phyloP scores from a whole-genome alignment of 2,888 invertebrate species.

The Neoitamus cyanurus region DNA sequence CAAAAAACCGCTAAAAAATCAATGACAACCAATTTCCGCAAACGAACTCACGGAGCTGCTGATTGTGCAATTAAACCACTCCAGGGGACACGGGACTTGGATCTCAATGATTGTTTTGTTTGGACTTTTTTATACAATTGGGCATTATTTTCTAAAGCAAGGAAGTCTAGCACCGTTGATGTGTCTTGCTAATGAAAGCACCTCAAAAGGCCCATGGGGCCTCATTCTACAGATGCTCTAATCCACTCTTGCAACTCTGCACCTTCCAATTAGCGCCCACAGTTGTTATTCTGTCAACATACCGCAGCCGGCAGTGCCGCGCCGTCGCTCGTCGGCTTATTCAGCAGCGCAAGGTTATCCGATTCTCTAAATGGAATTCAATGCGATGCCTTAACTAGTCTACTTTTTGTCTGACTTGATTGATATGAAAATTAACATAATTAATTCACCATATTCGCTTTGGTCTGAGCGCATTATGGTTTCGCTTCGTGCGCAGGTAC shows the following conservation, averaged over 20 bases:
- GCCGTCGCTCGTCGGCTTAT: not conserved
- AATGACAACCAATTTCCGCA: not conserved
- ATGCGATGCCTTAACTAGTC: not conserved
- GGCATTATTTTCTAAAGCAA: not conserved
- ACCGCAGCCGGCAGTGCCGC: not conserved
- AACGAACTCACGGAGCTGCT: not conserved
- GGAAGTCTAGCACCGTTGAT: not conserved
- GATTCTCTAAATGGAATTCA: not conserved
- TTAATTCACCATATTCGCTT: not conserved
- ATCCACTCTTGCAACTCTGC: not conserved
- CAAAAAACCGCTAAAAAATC: not conserved
- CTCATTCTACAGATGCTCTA: not conserved
- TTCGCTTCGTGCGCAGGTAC: not conserved
- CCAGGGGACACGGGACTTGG: not conserved
- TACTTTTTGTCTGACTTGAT: slow-evolving; percentile 1
- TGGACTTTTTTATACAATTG: not conserved
- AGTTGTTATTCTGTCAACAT: not conserved
- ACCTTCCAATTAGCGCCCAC: not conserved
- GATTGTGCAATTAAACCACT: not conserved
- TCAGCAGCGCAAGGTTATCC: not conserved
- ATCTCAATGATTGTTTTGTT: not conserved
- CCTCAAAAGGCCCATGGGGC: not conserved
- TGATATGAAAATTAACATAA: slow-evolving; percentile 1
- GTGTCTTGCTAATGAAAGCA: not conserved
- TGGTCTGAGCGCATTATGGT: not conserved